These are phyloP conservation scores for Poecilobothrus nobilitatus DNA, from an alignment of 2,888 invertebrate species.

Conservation along the genomic window DNA sequence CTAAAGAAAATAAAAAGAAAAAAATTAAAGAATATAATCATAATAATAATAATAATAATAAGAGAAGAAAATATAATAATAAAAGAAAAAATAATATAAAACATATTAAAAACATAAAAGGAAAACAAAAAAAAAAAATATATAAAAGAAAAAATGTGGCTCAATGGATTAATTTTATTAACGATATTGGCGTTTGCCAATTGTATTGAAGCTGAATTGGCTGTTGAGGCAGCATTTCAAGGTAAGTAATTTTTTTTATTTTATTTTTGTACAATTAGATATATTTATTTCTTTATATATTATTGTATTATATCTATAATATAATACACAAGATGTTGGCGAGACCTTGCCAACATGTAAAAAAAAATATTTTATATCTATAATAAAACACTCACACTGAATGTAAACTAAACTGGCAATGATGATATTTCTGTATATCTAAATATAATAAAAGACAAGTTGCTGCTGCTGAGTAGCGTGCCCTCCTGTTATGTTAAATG, in stretches of 20 bases:
- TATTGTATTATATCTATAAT: too few relatives aligned
- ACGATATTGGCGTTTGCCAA: constrained; percentile 36
- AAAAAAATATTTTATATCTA: too few relatives aligned
- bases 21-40: not conserved
- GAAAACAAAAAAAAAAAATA: constrained; percentile 15
- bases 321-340: too few relatives aligned
- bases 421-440: too few relatives aligned
- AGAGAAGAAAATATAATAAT: not conserved
- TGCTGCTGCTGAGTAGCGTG: too few relatives aligned
- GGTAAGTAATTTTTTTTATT: constrained; percentile 37
- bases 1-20: not conserved
- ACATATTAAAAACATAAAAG: not conserved
- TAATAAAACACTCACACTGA: too few relatives aligned
- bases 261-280: not conserved
- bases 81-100: too few relatives aligned
- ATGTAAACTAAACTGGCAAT: too few relatives aligned
- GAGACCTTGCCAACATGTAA: too few relatives aligned
- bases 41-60: not conserved
- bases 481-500: too few relatives aligned
- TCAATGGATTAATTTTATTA: constrained; percentile 37
- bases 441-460: too few relatives aligned
- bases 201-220: constrained; percentile 39
- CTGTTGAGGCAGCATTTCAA: constrained; percentile 54
- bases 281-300: not conserved
- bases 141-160: constrained; percentile 33